Evolutionary conservation across 2,888 invertebrate species (phyloP), one percentile per base, ranked within the genome.

Genomic region (Perizoma affinitatum): DNA sequence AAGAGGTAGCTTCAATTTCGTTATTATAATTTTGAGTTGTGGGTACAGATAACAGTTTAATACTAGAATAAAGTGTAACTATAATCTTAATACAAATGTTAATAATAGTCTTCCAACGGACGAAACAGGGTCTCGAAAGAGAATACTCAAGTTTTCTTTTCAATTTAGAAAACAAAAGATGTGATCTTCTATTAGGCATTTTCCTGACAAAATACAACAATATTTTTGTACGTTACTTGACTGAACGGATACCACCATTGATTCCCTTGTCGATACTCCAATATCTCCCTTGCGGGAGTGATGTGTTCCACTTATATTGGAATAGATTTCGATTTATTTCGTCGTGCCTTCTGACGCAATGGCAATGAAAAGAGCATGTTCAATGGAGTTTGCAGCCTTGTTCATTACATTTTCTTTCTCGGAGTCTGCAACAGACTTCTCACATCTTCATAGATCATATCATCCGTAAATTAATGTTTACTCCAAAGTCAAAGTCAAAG

Each of bases 301-400:
- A 79, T 81, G 83, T 78, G 79, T 82, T 80, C 82, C 81, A 83
- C 84, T 85, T 85, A 84, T 82, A 65, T 75, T 71, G 74, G 76
- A 80, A 85, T 82, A 79, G 82, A 81, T 80, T 79, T 76, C 82
- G 74, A 79, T 84, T 82, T 82, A 80, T 81, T 78, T 76, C 69
- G 69, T 73, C 73, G 69, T 70, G 71, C 72, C 71, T 71, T 68
- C 71, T 74, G 69, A 47, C 56, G 58, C 58, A 48, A 58, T 11
- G 44, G 58, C 45, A 22, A 44, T 61, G 54, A 57, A 57, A 45
- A 54, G 46, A 61, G 6, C 46, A 10, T 38, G 48, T 42, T 48
- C 10, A 42, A 38, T 49, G 33, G 40, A 43, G 56, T 45, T 45
- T 44, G n/a, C 44, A n/a, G 41, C 6, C 50, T 7, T 43, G 5